Base-by-base conservation (phyloP, 2,797 vertebrate genomes). In the Mormyrops boulengeri region DNA sequence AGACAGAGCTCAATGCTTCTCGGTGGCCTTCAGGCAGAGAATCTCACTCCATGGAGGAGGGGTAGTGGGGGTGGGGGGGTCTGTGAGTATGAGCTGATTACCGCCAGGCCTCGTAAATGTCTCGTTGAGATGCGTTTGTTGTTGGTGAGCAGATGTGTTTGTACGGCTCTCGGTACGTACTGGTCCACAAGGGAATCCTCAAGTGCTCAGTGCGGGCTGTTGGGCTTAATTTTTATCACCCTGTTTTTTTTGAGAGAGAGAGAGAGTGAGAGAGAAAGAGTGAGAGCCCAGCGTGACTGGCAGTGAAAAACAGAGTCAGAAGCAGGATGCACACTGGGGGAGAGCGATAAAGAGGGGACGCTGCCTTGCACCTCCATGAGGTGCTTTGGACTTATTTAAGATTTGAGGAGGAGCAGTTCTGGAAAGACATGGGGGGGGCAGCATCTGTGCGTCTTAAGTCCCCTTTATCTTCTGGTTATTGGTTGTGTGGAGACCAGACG, bases 311-410 rank as follows among this genome's bases (percentile, higher is more conserved):
- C 4, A 19, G 38, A 84, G 88, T 11, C 11, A 38, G 34, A 55
- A 47, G 73, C 52, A 60, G 80, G 44, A 26, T 22, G 38, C 11
- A 8, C 12, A 53, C 93, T 94, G 92, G 90, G 90, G 90, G 89
- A 87, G 89, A 91, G 91, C 89, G 92, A 93, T 93, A 94, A 94
- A 93, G 91, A 91, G 91, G 92, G 91, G 52, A 91, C 88, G 88
- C 88, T 91, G 91, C 93, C 87, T n/a, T 52, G 30, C 5, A 6
- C 34, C 38, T 44, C 73, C 38, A 47, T 1, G 38, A n/a, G 73
- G 19, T 19, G 73, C 38, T 47, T 80, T 17, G 7, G 38, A n/a
- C 14, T n/a, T 44, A 44, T 80, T 44, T 80, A 4, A 41, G 19
- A 80, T 80, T 80, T 80, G 6, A 80, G 73, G 34, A 44, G 41